Evolutionary conservation across 2,888 invertebrate genomes (phyloP).

Genomic region (Acrocyrtus sp.): DNA sequence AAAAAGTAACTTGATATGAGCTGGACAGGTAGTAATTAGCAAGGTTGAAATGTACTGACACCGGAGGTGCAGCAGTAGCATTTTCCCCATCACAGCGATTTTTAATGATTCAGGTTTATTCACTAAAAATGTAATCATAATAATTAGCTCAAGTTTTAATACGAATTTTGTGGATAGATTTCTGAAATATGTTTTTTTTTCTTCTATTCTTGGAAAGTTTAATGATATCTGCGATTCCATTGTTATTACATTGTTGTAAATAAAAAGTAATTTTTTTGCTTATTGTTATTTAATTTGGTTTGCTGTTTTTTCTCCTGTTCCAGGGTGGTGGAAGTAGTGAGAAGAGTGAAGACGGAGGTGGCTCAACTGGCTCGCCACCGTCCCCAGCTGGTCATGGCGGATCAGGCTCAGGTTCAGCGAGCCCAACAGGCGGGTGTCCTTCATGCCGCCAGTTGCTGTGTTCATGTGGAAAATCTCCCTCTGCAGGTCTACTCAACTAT

Average conservation of each 20-base stretch:
- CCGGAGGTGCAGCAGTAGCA: conserved; percentile 46
- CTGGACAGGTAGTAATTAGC: conserved; percentile 52
- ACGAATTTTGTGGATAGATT: conserved; percentile 17
- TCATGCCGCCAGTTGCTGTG: conserved; percentile 63
- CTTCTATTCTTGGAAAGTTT: conserved; percentile 8
- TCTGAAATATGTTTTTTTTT: not conserved
- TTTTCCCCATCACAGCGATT: conserved; percentile 20
- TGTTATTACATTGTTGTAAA: not conserved
- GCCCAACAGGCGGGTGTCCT: conserved; percentile 60
- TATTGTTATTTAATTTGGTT: conserved; percentile 12
- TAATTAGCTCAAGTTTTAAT: conserved; percentile 20
- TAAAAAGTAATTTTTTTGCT: conserved; percentile 3
- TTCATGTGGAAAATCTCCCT: conserved; percentile 65
- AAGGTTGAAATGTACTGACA: conserved; percentile 46
- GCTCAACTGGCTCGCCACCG: conserved; percentile 59
- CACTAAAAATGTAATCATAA: conserved; percentile 31
- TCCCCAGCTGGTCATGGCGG: conserved; percentile 59
- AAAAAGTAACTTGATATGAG: conserved; percentile 27
- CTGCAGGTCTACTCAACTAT: conserved; percentile 66
- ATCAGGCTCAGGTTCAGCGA: conserved; percentile 39
- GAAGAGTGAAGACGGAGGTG: conserved; percentile 62
- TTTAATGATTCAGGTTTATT: conserved; percentile 38
- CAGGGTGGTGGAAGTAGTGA: conserved; percentile 60
- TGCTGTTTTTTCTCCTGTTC: conserved; percentile 16
- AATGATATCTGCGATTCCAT: not conserved